A percentile compares a stretch with the other conserved stretches of the same genome.
Evolutionary conservation across 2,888 invertebrate species (phyloP).

Genomic region (Enchytraeus crypticus): DNA sequence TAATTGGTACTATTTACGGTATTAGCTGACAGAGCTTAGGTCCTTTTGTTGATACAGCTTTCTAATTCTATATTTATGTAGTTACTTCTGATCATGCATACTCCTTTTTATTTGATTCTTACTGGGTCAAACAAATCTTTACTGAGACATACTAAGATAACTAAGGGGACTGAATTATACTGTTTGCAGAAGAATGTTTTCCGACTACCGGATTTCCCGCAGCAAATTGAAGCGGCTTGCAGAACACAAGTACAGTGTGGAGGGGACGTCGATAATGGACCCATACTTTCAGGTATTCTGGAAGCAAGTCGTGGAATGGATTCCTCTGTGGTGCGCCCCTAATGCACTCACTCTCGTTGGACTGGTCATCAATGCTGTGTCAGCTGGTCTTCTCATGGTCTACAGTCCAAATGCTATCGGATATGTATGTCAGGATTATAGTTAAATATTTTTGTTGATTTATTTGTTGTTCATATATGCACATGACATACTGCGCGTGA

Average conservation of each 20-base stretch:
- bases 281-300: slow-evolving; percentile 87
- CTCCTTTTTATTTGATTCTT: no score
- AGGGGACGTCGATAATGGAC: slow-evolving; percentile 75
- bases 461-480: no score
- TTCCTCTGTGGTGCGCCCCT: slow-evolving; percentile 89
- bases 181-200: background rate
- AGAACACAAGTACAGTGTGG: slow-evolving; percentile 92
- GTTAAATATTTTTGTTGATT: background rate
- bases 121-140: no score
- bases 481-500: no score
- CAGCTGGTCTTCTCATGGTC: slow-evolving; percentile 80
- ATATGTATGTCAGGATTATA: background rate
- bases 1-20: no score
- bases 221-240: slow-evolving; percentile 72
- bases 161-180: no score
- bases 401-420: slow-evolving; percentile 78
- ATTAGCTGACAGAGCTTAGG: no score
- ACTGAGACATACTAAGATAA: no score
- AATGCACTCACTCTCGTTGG: slow-evolving; percentile 93
- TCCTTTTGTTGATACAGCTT: no score
- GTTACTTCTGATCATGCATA: no score
- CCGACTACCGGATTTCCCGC: background rate
- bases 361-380: slow-evolving; percentile 78
- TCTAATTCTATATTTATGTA: no score
- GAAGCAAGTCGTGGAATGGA: slow-evolving; percentile 78